Percentiles rank a stretch among this genome's conserved stretches.
These are phyloP conservation scores for Ephestia elutella DNA, from an alignment of 1,140 invertebrate species.

Conservation along the genomic window DNA sequence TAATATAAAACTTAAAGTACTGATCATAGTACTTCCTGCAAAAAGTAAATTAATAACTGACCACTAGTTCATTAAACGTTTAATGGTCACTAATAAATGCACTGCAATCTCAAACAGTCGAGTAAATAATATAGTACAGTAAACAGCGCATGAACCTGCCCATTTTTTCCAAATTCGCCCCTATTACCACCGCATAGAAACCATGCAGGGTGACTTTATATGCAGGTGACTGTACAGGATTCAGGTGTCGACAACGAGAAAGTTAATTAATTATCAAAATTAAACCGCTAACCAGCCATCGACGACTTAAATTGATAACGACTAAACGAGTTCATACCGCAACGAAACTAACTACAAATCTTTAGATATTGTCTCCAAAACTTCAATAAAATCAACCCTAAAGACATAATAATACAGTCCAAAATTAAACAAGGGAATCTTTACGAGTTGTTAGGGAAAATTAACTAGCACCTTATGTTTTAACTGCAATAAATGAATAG, in stretches of 20 bases:
- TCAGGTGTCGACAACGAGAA: constrained; percentile 31
- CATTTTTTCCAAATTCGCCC: too few relatives aligned
- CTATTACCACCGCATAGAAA: too few relatives aligned
- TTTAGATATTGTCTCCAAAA: background rate
- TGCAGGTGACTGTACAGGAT: constrained; percentile 10
- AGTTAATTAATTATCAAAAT: constrained; percentile 40
- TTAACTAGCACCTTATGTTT: constrained; percentile 28
- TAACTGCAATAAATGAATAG: constrained; percentile 20
- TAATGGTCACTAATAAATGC: too few relatives aligned
- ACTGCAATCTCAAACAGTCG: too few relatives aligned
- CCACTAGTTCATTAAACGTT: background rate
- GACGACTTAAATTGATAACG: constrained; percentile 35
- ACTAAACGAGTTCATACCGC: constrained; percentile 6
- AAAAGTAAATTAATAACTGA: too few relatives aligned
- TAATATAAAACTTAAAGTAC: background rate
- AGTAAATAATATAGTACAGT: too few relatives aligned
- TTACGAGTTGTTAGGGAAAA: constrained; percentile 8
- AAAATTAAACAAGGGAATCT: constrained; percentile 11
- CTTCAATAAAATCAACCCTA: constrained; percentile 10
- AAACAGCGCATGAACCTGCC: too few relatives aligned
- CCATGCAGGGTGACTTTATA: too few relatives aligned
- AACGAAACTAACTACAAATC: constrained; percentile 1
- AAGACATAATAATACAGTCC: background rate
- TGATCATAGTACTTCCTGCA: too few relatives aligned
- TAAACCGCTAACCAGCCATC: constrained; percentile 30